Evolutionary conservation across 1,140 invertebrate genomes (phyloP), one percentile per base, ranked within the genome.

Genomic region (Melipona quadrifasciata): DNA sequence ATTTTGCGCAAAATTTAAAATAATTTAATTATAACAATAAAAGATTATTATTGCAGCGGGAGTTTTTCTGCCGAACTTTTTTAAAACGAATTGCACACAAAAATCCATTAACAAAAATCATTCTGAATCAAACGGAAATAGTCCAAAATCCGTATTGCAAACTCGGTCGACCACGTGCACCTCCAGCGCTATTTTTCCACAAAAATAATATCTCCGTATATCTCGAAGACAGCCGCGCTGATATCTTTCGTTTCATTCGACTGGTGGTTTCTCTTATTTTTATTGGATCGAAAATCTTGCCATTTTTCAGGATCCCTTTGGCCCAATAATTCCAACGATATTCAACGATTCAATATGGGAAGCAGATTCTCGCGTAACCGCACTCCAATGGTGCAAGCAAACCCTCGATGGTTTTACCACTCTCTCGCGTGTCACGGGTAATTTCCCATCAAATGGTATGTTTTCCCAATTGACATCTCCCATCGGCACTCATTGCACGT

Each of bases 391-490:
- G 67, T 58, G 64, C 73, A 31, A 34, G 74, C 31, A n/a, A 70
- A 58, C 64, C 53, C 6, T 39, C 34, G 51, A 76, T 53, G 61
- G 64, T 76, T 82, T 78, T 70, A 82, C 34, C 47, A 51, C 27
- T 31, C 31, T 17, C 74, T 53, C 39, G 51, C 24, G 39, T 74
- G 58, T 74, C 27, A 64, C 27, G 47, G 24, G 53, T 78, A 31
- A 83, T 83, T 78, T 83, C 71, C 65, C 74, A n/a, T 71, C 34
- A 10, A 34, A 39, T 11, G 16, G 70, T 67, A 78, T 55, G 64
- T 57, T 68, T 31, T 68, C 70, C n/a, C 74, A 70, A 78, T 83
- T 57, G 74, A 77, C 65, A 67, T 70, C 58, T 77, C 53, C 80
- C 81, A 51, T 14, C 21, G 64, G 53, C 3, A 70, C 27, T n/a